Evolutionary conservation across 2,888 invertebrate genomes (phyloP).

Genomic region (Capitulum mitella): DNA sequence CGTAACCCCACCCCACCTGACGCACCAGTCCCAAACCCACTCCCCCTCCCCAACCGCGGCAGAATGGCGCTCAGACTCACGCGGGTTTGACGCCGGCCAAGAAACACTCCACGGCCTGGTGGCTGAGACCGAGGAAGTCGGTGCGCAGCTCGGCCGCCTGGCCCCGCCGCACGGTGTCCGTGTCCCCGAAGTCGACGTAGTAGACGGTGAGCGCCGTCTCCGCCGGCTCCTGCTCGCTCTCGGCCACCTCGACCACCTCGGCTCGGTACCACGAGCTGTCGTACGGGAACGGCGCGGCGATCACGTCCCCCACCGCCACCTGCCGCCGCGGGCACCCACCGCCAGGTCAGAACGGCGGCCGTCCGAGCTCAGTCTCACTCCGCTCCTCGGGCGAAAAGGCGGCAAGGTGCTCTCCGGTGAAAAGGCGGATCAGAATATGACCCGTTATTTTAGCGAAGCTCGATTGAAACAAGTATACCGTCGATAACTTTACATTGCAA

Average conservation of each 20-base stretch:
- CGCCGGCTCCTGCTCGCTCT: conserved; percentile 49
- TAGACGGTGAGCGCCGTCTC: conserved; percentile 62
- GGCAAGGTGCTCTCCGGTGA: too few species aligned
- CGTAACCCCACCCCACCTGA: too few species aligned
- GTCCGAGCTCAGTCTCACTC: not conserved
- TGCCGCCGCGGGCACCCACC: conserved; percentile 42
- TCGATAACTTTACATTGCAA: too few species aligned
- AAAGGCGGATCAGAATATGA: too few species aligned
- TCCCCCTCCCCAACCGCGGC: too few species aligned
- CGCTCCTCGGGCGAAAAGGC: too few species aligned
- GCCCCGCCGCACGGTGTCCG: conserved; percentile 57
- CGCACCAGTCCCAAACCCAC: too few species aligned
- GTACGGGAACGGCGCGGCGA: conserved; percentile 72
- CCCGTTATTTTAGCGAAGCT: too few species aligned
- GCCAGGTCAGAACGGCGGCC: not conserved
- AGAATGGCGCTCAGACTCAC: too few species aligned
- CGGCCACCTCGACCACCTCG: conserved; percentile 58
- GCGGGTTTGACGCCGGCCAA: conserved; percentile 62
- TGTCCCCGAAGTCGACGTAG: conserved; percentile 83
- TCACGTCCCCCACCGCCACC: conserved; percentile 65
- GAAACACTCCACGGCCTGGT: conserved; percentile 82
- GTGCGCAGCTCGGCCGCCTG: conserved; percentile 66
- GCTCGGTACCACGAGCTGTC: conserved; percentile 71
- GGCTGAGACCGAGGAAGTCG: conserved; percentile 62
- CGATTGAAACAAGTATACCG: too few species aligned